These are phyloP conservation scores for Drosophila fuyamai DNA, from an alignment of 1,140 invertebrate genomes.

Conservation along the genomic window DNA sequence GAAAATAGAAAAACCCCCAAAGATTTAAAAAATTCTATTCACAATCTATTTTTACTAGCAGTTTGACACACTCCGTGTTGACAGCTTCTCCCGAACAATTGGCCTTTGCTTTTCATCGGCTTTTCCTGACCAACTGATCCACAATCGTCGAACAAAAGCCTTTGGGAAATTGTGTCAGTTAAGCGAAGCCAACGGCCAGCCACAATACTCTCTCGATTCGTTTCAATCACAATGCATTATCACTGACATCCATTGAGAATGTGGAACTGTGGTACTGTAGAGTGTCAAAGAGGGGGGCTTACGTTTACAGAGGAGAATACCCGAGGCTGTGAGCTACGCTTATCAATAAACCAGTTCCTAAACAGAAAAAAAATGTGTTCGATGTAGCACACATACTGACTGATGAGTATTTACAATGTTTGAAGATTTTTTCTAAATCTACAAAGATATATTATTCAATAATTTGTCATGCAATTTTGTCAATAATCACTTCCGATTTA, in stretches of 20 bases:
- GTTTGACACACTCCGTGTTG: slow-evolving; percentile 5
- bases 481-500: no score
- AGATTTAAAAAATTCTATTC: background rate
- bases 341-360: slow-evolving; percentile 76
- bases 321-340: slow-evolving; percentile 50
- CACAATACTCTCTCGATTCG: slow-evolving; percentile 57
- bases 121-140: slow-evolving; percentile 51
- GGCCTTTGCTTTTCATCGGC: slow-evolving; percentile 31
- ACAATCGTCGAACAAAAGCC: slow-evolving; percentile 63
- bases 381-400: no score
- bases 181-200: slow-evolving; percentile 41
- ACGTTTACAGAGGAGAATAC: background rate
- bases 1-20: no score
- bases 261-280: slow-evolving; percentile 45
- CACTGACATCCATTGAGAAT: slow-evolving; percentile 72
- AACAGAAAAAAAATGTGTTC: no score
- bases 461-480: no score
- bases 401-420: no score
- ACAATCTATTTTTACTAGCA: slow-evolving; percentile 8
- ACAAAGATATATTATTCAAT: no score
- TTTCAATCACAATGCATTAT: slow-evolving; percentile 71
- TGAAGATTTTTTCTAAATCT: no score
- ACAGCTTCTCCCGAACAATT: slow-evolving; percentile 34
- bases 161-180: slow-evolving; percentile 73
- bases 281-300: background rate